These are phyloP conservation scores for Turdus rufiventris DNA, from an alignment of 2,113 vertebrate genomes.

Conservation along the genomic window DNA sequence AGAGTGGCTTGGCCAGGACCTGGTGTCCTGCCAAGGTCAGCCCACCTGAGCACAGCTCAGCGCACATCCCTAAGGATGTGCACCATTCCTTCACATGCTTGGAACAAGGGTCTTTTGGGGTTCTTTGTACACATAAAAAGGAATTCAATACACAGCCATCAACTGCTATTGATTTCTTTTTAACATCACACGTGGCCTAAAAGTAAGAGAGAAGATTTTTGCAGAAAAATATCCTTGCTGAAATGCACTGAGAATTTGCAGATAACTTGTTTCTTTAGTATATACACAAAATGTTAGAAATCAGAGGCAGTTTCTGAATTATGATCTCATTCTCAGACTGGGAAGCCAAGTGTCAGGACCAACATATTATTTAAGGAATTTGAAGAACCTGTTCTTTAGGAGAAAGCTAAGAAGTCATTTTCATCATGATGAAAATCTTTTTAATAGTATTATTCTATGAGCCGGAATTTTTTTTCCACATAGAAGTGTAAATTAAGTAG, in stretches of 20 bases:
- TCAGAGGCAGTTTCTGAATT: neutral
- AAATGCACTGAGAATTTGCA: neutral
- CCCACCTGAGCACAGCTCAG: accelerated
- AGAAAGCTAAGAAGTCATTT: neutral
- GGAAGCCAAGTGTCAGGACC: neutral
- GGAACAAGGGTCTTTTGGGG: neutral
- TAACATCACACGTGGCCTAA: neutral
- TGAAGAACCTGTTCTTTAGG: neutral
- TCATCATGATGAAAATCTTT: neutral
- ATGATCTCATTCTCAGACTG: neutral
- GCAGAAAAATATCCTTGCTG: neutral
- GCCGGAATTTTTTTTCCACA: neutral
- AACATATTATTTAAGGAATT: neutral
- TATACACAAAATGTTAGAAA: neutral
- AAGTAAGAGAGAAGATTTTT: neutral
- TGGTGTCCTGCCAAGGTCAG: neutral
- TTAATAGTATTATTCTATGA: neutral
- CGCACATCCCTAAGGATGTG: neutral
- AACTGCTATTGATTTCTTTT: neutral
- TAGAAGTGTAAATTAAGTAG: neutral
- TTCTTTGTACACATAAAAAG: neutral
- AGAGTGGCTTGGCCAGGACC: neutral
- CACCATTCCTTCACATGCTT: neutral
- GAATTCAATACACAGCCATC: neutral
- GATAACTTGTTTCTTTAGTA: neutral